Conservation (phyloP, 2,113 vertebrate species). For the Geococcyx californianus region DNA sequence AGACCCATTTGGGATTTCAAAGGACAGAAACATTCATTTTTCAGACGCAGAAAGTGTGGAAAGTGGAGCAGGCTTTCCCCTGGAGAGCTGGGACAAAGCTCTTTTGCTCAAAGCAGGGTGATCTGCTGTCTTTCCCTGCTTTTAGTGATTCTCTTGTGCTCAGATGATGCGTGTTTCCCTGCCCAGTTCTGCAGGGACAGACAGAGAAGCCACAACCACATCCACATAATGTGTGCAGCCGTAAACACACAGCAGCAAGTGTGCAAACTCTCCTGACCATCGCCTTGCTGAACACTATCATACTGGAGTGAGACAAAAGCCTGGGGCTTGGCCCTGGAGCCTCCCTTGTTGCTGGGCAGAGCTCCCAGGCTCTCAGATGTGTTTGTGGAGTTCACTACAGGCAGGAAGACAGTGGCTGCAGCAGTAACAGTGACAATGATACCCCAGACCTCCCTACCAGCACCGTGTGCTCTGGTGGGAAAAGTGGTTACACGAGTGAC, state of each 20-base stretch:
- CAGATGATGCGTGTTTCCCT: fast-evolving
- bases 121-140: not conserved
- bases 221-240: fast-evolving
- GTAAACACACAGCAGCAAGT: not conserved
- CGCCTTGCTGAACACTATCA: not conserved
- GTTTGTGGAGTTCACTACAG: not conserved
- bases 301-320: not conserved
- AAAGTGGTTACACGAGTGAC: not conserved
- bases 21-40: not conserved
- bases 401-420: not conserved
- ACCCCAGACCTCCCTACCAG: not conserved
- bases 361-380: not conserved
- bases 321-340: not conserved
- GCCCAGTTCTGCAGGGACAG: not conserved
- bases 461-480: not conserved
- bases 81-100: not conserved
- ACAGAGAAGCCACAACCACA: not conserved
- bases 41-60: fast-evolving
- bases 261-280: not conserved
- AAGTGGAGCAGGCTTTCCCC: not conserved
- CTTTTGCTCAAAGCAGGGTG: not conserved
- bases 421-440: not conserved
- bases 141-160: not conserved
- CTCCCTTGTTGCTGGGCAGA: not conserved
- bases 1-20: not conserved